These are phyloP conservation scores for Cheilosia scutellata DNA, from an alignment of 2,888 invertebrate species.

Conservation along the genomic window DNA sequence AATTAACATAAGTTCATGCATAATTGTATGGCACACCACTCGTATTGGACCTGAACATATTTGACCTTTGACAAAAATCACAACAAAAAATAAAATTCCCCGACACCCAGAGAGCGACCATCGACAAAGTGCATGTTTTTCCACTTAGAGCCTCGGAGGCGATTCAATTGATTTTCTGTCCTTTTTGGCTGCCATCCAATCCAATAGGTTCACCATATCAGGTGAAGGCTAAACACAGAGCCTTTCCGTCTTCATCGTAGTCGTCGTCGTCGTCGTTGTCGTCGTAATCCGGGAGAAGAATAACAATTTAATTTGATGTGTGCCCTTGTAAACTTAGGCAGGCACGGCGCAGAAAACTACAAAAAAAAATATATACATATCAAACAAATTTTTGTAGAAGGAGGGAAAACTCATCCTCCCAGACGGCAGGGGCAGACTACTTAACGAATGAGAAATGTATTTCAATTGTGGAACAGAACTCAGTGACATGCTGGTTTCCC, in stretches of 20 bases:
- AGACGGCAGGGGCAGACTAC: constrained; percentile 56
- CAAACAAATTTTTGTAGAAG: constrained; percentile 34
- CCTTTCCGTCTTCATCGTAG: constrained; percentile 26
- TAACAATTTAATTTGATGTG: constrained; percentile 69
- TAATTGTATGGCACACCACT: constrained; percentile 69
- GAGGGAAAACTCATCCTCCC: constrained; percentile 25
- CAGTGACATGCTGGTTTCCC: constrained; percentile 58
- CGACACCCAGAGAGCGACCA: constrained; percentile 19
- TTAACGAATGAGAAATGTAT: constrained; percentile 52
- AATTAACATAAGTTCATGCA: constrained; percentile 75
- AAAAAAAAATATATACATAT: constrained; percentile 6
- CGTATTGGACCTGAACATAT: constrained; percentile 60
- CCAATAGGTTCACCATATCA: constrained; percentile 56
- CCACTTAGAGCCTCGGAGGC: constrained; percentile 62
- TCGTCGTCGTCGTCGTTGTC: neutral
- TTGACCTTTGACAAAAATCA: constrained; percentile 66
- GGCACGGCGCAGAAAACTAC: constrained; percentile 5
- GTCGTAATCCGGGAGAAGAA: constrained; percentile 52
- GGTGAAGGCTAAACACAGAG: constrained; percentile 68
- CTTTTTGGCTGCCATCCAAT: constrained; percentile 73
- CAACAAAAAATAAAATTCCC: constrained; percentile 22
- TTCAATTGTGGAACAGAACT: constrained; percentile 17
- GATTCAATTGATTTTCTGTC: constrained; percentile 70
- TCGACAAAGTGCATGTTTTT: constrained; percentile 67
- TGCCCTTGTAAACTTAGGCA: constrained; percentile 60